phyloP scores from a whole-genome alignment of 2,113 vertebrate genomes.

The Tetraodon nigroviridis region DNA sequence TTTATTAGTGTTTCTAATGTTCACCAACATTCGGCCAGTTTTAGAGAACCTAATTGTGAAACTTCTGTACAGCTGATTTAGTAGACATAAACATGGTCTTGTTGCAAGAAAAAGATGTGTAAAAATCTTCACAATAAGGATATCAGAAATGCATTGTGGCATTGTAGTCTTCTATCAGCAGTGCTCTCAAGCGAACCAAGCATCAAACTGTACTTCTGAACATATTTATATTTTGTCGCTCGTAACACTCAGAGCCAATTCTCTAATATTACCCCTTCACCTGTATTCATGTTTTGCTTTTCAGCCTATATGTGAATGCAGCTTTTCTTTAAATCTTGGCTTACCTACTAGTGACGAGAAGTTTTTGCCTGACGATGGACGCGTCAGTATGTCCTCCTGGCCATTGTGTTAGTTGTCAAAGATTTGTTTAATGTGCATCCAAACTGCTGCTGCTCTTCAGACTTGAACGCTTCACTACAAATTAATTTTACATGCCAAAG shows the following conservation, averaged over 20 bases:
- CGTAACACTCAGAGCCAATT: background rate
- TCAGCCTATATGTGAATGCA: background rate
- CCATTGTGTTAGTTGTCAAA: background rate
- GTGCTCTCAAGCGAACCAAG: background rate
- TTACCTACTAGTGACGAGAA: background rate
- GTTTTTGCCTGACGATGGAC: background rate
- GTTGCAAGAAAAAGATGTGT: no score
- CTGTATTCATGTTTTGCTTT: background rate
- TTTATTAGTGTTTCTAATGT: background rate
- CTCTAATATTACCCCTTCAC: background rate
- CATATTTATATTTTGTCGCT: background rate
- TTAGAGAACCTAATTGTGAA: background rate
- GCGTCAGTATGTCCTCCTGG: background rate
- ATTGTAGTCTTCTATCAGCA: no score
- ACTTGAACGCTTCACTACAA: background rate
- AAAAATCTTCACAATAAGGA: background rate
- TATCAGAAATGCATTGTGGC: no score
- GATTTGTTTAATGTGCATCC: background rate
- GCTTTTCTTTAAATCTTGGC: background rate
- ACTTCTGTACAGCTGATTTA: background rate
- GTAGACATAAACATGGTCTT: background rate
- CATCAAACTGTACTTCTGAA: background rate
- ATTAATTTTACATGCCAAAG: background rate
- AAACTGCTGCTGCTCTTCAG: conserved; percentile 6
- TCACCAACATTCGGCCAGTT: background rate